Evolutionary conservation across 37 sponge, comb jelly and placozoan genomes (phyloP).

Genomic region (Agelas oroides): DNA sequence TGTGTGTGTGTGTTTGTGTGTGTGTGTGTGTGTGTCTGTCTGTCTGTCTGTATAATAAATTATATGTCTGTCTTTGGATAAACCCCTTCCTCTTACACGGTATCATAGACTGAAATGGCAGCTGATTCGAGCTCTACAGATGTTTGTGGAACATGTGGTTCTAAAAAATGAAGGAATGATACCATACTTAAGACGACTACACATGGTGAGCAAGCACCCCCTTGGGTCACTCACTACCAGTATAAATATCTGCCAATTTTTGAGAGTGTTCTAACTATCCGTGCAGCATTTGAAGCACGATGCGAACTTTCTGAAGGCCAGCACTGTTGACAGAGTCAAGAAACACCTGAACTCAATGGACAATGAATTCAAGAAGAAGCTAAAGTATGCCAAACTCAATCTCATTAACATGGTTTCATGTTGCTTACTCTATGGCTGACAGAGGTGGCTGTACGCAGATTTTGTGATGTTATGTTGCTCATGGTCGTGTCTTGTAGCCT

Average conservation of each 20-base stretch:
- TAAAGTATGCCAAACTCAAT: background rate
- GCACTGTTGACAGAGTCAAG: slow-evolving; percentile 41
- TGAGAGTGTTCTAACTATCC: background rate
- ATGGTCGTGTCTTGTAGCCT: no score
- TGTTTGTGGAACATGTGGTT: slow-evolving; percentile 69
- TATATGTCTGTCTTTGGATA: no score
- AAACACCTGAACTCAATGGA: slow-evolving; percentile 17
- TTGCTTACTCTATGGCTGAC: no score
- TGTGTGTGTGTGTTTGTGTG: background rate
- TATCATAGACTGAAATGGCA: slow-evolving; percentile 68
- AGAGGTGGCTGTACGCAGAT: no score
- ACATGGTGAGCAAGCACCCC: slow-evolving; percentile 61
- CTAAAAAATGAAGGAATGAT: slow-evolving; percentile 40
- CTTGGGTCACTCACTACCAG: no score
- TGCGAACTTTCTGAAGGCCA: slow-evolving; percentile 25
- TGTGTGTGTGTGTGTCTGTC: no score
- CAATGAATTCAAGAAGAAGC: slow-evolving; percentile 22
- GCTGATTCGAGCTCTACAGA: slow-evolving; percentile 51
- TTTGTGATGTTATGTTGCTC: no score
- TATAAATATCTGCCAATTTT: background rate
- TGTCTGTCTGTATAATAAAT: no score
- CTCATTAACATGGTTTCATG: no score
- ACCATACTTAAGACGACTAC: slow-evolving; percentile 35
- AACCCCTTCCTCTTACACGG: no score
- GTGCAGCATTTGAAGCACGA: slow-evolving; percentile 25